Percentiles rank a stretch among this genome's conserved stretches.
Conservation (phyloP, 2,113 vertebrate genomes). For the Brevimyrus niger region DNA sequence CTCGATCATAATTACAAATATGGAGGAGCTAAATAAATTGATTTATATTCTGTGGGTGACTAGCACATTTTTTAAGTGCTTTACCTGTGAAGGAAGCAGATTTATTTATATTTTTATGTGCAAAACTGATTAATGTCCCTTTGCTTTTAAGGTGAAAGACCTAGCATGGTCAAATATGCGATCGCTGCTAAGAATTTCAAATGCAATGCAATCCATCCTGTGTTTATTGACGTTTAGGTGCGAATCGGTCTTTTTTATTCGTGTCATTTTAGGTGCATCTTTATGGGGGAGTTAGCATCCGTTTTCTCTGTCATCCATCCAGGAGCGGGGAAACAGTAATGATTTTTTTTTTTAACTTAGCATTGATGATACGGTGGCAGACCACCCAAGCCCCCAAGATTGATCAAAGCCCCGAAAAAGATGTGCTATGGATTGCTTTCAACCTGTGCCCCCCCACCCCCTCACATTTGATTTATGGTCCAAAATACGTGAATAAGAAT, state of each 20-base stretch:
- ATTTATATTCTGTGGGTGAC: constrained; percentile 55
- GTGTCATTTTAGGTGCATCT: constrained; percentile 50
- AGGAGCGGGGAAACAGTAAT: constrained; percentile 58
- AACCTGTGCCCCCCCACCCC: constrained; percentile 33
- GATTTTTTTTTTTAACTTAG: constrained; percentile 48
- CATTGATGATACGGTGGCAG: constrained; percentile 58
- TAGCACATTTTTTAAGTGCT: constrained; percentile 59
- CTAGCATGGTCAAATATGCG: constrained; percentile 61
- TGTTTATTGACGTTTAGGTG: constrained; percentile 66
- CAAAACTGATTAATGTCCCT: constrained; percentile 61
- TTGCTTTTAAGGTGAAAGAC: constrained; percentile 65
- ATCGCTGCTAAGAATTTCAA: constrained; percentile 69
- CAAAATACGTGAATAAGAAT: constrained; percentile 63
- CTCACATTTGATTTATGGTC: constrained; percentile 60
- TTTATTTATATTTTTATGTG: constrained; percentile 20
- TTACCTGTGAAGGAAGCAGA: constrained; percentile 41
- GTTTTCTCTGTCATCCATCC: constrained; percentile 58
- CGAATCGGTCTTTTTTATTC: constrained; percentile 67
- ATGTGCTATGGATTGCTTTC: constrained; percentile 59
- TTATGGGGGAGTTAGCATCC: constrained; percentile 45
- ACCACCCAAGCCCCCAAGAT: constrained; percentile 57
- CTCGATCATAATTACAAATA: not conserved
- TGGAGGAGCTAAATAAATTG: constrained; percentile 8
- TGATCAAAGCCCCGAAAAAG: constrained; percentile 59
- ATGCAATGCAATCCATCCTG: constrained; percentile 65